Evolutionary conservation across 2,888 invertebrate genomes (phyloP).

Genomic region (Macrophya annulata): DNA sequence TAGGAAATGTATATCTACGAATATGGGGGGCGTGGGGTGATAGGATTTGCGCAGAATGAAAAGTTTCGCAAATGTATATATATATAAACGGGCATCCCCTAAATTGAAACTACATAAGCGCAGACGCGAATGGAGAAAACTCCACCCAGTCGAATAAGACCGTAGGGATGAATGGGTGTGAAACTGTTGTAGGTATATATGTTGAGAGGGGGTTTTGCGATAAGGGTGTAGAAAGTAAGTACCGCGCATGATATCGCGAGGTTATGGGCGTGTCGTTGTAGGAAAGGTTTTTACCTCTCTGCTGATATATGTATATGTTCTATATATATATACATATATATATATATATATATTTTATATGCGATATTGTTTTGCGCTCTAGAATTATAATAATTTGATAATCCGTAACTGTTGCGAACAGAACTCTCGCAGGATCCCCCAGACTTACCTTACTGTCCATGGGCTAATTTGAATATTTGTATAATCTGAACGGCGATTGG

Average conservation of each 20-base stretch:
- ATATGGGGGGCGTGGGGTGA: background rate
- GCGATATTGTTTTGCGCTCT: conserved; percentile 72
- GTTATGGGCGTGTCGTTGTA: conserved; percentile 13
- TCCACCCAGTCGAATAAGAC: conserved; percentile 37
- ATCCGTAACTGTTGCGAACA: conserved; percentile 79
- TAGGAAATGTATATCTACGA: background rate
- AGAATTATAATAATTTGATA: conserved; percentile 79
- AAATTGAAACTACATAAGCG: background rate
- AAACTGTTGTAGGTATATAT: background rate
- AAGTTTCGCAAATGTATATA: background rate
- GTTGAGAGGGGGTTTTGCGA: background rate
- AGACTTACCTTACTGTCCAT: background rate
- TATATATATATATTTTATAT: background rate
- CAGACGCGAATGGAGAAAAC: conserved; percentile 11
- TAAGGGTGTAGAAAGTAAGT: conserved; percentile 11
- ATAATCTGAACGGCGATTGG: conserved; percentile 79
- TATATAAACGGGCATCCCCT: conserved; percentile 11
- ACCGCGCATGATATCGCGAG: conserved; percentile 7
- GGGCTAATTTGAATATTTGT: conserved; percentile 78
- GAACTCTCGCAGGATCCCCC: conserved; percentile 61
- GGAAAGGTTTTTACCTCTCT: background rate
- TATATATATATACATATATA: background rate
- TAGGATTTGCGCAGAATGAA: background rate
- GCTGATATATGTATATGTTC: background rate
- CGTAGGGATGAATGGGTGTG: background rate